Evolutionary conservation across 1,140 invertebrate species (phyloP), one percentile per base, ranked within the genome.

Genomic region (Drosophila ambigua): DNA sequence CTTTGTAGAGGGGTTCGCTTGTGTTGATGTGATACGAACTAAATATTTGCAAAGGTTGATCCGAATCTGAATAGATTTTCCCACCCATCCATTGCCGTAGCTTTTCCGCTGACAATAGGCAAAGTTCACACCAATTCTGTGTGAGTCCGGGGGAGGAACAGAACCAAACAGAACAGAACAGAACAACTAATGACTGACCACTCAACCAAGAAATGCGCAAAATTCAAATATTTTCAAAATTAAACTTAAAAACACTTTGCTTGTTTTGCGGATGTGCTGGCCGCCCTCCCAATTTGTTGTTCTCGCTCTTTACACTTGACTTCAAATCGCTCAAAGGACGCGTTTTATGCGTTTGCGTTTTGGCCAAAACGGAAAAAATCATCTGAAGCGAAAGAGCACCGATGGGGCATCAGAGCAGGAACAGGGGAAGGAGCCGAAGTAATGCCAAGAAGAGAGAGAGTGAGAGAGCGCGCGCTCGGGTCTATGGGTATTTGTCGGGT

Each of bases 211-310:
- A 88, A 88, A 88, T 88, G 79, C 81, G 76, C 83, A 88, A 88
- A 88, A 88, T 88, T 88, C 83, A 88, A 88, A 88, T 88, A 88
- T 88, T 88, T 87, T 77, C 67, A 76, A 88, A 88, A 88, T 88
- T 88, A 88, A 88, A 88, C 67, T 79, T 82, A 87, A 85, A 85
- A 84, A 85, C 62, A 87, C 78, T 78, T 85, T 65, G 69, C 71
- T 63, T 66, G 58, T 41, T 54, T 53, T 59, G 49, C 57, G 54
- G 35, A 39, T 39, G 35, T 39, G 35, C 11, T 39, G 35, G 35
- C 35, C 35, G 3, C 59, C 44, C 23, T 41, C 44, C 20, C 55
- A 59, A 59, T 77, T 79, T 66, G 48, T 52, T 68, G 71, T 48
- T 64, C 66, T 64, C 24, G 62, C 72, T 88, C 72, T 88, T 88